Base-by-base conservation (phyloP, 2,797 vertebrate genomes). In the Chromis chromis region DNA sequence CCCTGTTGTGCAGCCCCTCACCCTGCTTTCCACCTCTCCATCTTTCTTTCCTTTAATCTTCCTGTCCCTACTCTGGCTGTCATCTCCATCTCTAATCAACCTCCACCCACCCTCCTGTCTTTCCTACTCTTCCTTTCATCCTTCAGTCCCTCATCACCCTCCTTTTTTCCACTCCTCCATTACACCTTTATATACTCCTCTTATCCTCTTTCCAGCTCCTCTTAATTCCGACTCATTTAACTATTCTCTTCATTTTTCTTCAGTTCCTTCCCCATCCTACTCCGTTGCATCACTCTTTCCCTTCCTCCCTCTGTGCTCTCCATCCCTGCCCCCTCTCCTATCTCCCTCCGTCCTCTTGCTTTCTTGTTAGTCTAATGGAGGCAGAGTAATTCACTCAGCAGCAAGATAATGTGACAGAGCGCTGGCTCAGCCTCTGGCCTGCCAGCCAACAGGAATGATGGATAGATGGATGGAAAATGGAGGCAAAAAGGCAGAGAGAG, bases 311-410 rank as follows among this genome's bases (percentile, higher is more conserved):
- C 25, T 67, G 19, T 36, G 14, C 46, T 61, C 66, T 71, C 39
- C 4, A 14, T 42, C 44, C 60, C 49, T 11, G 56, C 56, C 60
- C 76, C 33, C 58, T 55, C 39, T 33, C 52, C 14, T 54, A 48
- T 19, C 46, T 48, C 46, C 7, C 46, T n/a, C n/a, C 19, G 3
- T 83, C 71, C 67, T 68, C 79, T 76, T 85, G 82, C 83, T 80
- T 93, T 94, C 90, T 93, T 85, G 85, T 94, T 94, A 93, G 84
- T 63, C 78, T 94, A 94, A 95, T 95, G 93, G 94, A 94, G 85
- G 90, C 70, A 66, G 83, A 88, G 91, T 94, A 94, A 95, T 95
- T 93, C 91, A 94, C 91, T 95, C 93, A 93, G 91, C 82, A 59
- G 89, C 82, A 54, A 82, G 87, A 80, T 91, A 85, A 93, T 92